Evolutionary conservation across 2,797 vertebrate species (phyloP).

Genomic region (Adrianichthys oophorus): DNA sequence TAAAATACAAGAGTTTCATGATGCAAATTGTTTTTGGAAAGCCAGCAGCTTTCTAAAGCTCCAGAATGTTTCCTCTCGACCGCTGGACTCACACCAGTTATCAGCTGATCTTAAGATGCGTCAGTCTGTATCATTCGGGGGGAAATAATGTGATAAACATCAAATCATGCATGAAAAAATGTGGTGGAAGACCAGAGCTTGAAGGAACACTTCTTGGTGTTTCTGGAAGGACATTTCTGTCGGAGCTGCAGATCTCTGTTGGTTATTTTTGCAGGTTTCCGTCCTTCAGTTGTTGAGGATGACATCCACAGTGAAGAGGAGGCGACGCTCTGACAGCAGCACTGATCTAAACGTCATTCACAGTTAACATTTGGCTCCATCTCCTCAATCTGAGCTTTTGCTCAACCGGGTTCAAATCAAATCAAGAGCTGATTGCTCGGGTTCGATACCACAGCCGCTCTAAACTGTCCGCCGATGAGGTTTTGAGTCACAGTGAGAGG

Average conservation of each 20-base stretch:
- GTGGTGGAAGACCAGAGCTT: neutral
- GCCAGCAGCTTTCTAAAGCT: no score
- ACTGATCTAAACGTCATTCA: constrained; percentile 46
- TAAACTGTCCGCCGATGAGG: constrained; percentile 23
- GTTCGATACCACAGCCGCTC: constrained; percentile 11
- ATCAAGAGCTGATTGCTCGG: constrained; percentile 68
- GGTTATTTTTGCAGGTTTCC: neutral
- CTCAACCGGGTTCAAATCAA: constrained; percentile 67
- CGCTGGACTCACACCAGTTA: no score
- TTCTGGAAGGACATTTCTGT: constrained; percentile 6
- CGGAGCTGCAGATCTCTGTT: constrained; percentile 3
- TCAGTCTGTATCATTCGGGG: no score
- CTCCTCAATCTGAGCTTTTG: constrained; percentile 66
- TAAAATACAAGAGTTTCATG: no score
- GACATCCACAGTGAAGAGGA: constrained; percentile 8
- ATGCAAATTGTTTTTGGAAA: no score
- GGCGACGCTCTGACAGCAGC: constrained; percentile 14
- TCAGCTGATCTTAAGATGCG: no score
- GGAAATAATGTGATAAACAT: neutral
- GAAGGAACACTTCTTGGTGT: constrained; percentile 4
- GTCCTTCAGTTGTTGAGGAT: neutral
- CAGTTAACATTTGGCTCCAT: constrained; percentile 61
- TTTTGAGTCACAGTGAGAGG: constrained; percentile 51
- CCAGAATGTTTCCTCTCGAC: no score
- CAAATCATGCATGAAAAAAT: neutral